These are phyloP conservation scores for Speoplatyrhinus poulsoni DNA, from an alignment of 2,113 vertebrate species.

Conservation along the genomic window DNA sequence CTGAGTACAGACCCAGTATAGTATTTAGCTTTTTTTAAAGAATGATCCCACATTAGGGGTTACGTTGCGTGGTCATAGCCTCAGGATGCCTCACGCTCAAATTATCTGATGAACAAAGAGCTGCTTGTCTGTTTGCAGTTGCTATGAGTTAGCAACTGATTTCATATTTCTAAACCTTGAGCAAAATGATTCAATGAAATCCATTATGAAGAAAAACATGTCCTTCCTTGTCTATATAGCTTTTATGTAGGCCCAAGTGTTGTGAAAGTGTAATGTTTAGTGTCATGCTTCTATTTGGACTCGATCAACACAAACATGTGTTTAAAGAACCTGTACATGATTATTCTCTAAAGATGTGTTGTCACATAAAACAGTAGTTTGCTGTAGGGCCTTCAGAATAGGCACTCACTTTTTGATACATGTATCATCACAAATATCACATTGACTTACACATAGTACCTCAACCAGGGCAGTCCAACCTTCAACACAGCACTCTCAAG, in stretches of 20 bases:
- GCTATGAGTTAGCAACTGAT: conserved; percentile 32
- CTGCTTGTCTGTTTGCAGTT: conserved; percentile 48
- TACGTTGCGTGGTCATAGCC: conserved; percentile 37
- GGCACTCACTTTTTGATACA: too few relatives aligned
- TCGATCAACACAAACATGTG: background rate
- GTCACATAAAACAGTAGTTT: too few relatives aligned
- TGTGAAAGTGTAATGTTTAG: background rate
- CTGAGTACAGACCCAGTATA: conserved; percentile 46
- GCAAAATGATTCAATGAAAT: conserved; percentile 18
- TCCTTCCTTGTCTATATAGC: background rate
- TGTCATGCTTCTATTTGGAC: background rate
- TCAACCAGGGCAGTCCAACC: background rate
- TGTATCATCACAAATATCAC: too few relatives aligned
- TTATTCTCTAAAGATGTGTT: too few relatives aligned
- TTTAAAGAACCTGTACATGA: too few relatives aligned
- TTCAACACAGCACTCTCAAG: background rate
- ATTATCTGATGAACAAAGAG: conserved; percentile 46
- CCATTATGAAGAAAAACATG: background rate
- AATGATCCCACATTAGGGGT: conserved; percentile 24
- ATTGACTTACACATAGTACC: background rate
- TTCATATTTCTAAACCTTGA: conserved; percentile 33
- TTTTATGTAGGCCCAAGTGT: background rate
- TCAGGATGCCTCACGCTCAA: conserved; percentile 32
- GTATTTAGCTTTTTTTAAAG: conserved; percentile 43
- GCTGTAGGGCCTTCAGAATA: too few relatives aligned